Percentiles rank a stretch among this genome's conserved stretches.
These are phyloP conservation scores for Eretmocerus hayati DNA, from an alignment of 2,888 invertebrate genomes.

Conservation along the genomic window DNA sequence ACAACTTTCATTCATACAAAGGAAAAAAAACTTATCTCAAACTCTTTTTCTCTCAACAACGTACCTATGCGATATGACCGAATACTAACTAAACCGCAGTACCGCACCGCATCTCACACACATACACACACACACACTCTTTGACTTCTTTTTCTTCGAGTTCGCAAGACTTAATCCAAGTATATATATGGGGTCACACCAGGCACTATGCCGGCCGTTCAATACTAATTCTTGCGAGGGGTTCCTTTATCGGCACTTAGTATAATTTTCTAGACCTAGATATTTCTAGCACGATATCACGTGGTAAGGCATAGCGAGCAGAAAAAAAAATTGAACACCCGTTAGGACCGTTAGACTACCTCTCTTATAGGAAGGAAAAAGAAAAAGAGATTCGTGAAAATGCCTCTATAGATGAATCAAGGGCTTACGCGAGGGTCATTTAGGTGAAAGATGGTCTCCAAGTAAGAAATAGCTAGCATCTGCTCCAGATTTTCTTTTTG, in stretches of 20 bases:
- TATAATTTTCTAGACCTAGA: conserved; percentile 16
- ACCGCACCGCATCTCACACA: too few relatives aligned
- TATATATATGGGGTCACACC: conserved; percentile 1
- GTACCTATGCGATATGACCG: too few relatives aligned
- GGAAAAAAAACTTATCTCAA: too few relatives aligned
- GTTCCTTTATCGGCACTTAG: conserved; percentile 21
- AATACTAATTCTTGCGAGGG: conserved; percentile 23
- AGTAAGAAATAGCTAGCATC: too few relatives aligned
- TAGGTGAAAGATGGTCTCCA: too few relatives aligned
- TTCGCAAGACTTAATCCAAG: conserved; percentile 1
- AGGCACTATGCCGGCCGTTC: conserved; percentile 4
- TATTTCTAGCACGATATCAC: conserved; percentile 3
- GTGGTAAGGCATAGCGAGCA: background rate
- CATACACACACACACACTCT: background rate
- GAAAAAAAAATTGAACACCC: background rate
- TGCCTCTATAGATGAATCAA: background rate
- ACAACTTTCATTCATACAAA: too few relatives aligned
- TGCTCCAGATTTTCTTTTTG: too few relatives aligned
- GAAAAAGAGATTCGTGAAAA: background rate
- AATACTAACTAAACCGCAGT: too few relatives aligned
- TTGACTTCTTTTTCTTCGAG: too few relatives aligned
- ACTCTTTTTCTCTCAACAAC: too few relatives aligned
- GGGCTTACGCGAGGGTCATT: too few relatives aligned
- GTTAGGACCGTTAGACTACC: background rate
- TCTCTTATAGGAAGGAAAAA: background rate